phyloP scores from a whole-genome alignment of 2,113 vertebrate genomes.

The Dendropsophus ebraccatus region DNA sequence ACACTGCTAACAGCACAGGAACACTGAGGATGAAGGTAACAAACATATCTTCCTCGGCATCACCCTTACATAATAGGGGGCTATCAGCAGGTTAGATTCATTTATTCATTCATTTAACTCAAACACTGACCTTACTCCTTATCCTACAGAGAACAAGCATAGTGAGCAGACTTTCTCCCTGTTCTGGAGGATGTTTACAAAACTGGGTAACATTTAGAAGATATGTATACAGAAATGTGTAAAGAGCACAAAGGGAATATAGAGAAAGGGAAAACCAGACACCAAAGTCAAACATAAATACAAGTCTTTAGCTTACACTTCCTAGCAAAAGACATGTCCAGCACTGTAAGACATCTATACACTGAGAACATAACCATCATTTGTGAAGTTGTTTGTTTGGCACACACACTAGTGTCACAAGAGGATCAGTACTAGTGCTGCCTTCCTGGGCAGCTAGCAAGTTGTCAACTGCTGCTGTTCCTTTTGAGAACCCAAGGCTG shows the following conservation, averaged over 20 bases:
- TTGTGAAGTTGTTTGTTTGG: slow-evolving; percentile 46
- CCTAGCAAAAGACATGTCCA: slow-evolving; percentile 11
- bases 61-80: too few species aligned
- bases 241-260: not conserved
- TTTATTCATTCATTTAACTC: too few species aligned
- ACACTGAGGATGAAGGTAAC: too few species aligned
- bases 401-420: slow-evolving; percentile 13
- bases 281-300: not conserved
- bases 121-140: not conserved
- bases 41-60: too few species aligned
- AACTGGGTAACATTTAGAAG: not conserved
- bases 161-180: not conserved
- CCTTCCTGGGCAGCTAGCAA: slow-evolving; percentile 20
- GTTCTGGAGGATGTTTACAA: not conserved
- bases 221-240: not conserved
- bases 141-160: too few species aligned
- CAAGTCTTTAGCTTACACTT: slow-evolving; percentile 33
- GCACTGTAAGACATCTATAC: not conserved
- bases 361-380: slow-evolving; percentile 2
- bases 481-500: not conserved
- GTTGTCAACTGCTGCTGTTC: not conserved
- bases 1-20: too few species aligned
- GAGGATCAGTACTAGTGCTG: slow-evolving; percentile 8
- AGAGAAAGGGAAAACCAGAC: not conserved
- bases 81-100: too few species aligned